phyloP scores from a whole-genome alignment of 2,113 vertebrate species.

The Falcunculus frontatus region DNA sequence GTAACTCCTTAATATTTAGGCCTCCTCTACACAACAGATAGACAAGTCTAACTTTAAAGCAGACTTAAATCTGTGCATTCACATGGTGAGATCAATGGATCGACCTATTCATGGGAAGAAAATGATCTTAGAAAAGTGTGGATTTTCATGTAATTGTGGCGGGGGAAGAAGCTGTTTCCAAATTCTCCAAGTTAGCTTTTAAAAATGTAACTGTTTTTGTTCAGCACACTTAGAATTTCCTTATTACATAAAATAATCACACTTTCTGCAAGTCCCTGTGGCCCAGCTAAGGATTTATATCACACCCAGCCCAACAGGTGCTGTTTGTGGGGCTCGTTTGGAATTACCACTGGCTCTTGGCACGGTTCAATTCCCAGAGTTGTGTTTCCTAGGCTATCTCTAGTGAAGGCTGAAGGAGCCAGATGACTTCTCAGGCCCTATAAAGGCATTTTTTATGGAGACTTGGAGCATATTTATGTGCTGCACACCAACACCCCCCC shows the following conservation, averaged over 20 bases:
- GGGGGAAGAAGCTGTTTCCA: neutral
- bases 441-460: constrained; percentile 41
- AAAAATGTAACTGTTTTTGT: neutral
- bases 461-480: constrained; percentile 18
- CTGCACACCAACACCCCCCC: too few relatives aligned
- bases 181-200: neutral
- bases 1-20: neutral
- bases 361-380: neutral
- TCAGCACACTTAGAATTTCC: neutral
- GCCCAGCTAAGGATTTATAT: neutral
- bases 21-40: neutral
- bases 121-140: neutral
- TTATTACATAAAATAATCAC: neutral
- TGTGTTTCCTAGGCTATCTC: neutral
- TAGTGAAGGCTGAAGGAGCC: neutral
- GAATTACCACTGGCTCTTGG: constrained; percentile 1
- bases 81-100: neutral
- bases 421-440: constrained; percentile 6
- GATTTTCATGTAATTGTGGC: neutral
- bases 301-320: constrained; percentile 13
- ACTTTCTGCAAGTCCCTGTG: neutral
- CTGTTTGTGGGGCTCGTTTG: neutral
- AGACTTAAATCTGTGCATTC: neutral
- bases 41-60: neutral
- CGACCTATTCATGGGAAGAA: neutral